Conservation (phyloP, 2,888 invertebrate species). For the Baronia brevicornis region DNA sequence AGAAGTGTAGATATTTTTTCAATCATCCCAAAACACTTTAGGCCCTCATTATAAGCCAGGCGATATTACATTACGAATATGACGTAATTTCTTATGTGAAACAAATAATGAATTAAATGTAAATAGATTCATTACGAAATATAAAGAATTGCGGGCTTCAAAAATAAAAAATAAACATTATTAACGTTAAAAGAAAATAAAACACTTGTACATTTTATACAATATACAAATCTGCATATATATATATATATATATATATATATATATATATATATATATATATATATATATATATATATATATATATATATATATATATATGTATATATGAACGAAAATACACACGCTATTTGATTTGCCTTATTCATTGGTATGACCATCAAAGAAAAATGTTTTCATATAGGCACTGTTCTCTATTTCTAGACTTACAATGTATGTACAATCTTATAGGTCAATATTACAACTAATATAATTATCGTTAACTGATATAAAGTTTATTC, state of each 20-base stretch:
- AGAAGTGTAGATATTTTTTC: too few species aligned
- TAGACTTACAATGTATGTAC: slow-evolving; percentile 17
- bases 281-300: slow-evolving; percentile 5
- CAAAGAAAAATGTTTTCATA: slow-evolving; percentile 4
- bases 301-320: slow-evolving; percentile 8
- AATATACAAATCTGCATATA: slow-evolving; percentile 12
- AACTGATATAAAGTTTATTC: not conserved
- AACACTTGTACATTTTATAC: slow-evolving; percentile 12
- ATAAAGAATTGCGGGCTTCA: too few species aligned
- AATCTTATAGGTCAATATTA: slow-evolving; percentile 12
- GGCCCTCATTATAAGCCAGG: too few species aligned
- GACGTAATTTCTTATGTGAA: too few species aligned
- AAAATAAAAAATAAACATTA: not conserved
- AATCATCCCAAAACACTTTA: too few species aligned
- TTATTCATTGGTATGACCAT: slow-evolving; percentile 8
- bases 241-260: slow-evolving; percentile 10
- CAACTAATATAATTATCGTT: slow-evolving; percentile 5
- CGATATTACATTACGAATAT: too few species aligned
- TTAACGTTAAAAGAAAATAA: slow-evolving; percentile 2
- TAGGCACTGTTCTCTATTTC: slow-evolving; percentile 18
- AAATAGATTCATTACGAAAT: too few species aligned
- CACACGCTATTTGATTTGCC: slow-evolving; percentile 7
- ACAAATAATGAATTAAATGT: too few species aligned
- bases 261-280: slow-evolving; percentile 6
- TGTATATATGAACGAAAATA: slow-evolving; percentile 2